Evolutionary conservation across 2,113 vertebrate species (phyloP).

Genomic region (Monarcha castaneiventris): DNA sequence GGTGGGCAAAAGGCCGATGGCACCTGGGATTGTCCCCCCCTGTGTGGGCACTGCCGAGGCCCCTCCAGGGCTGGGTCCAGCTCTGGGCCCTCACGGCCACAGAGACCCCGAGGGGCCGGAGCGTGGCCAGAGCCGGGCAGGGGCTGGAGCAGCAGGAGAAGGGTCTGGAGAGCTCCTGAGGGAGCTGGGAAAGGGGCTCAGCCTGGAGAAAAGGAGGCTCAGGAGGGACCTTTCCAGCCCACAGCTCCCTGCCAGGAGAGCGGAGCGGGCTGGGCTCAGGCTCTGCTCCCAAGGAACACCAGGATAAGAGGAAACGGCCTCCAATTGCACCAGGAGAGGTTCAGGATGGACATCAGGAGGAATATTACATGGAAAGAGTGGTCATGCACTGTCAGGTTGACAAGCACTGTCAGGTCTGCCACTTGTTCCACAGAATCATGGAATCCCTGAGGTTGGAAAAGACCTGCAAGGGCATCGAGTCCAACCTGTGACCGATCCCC

Average conservation of each 20-base stretch:
- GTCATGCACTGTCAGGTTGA: not conserved
- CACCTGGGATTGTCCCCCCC: not conserved
- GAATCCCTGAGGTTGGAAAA: not conserved
- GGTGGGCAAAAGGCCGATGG: not conserved
- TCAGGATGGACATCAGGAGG: not conserved
- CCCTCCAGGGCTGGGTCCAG: not conserved
- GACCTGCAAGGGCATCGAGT: not conserved
- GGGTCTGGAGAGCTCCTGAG: not conserved
- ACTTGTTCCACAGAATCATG: not conserved
- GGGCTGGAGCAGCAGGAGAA: not conserved
- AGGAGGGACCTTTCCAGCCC: not conserved
- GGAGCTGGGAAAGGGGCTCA: not conserved
- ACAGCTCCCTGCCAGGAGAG: not conserved
- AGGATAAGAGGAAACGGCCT: accelerated
- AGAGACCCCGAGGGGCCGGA: not conserved
- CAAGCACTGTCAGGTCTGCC: not conserved
- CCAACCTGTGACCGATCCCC: not conserved
- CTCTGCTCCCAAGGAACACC: not conserved
- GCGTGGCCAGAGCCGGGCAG: not conserved
- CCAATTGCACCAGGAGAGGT: not conserved
- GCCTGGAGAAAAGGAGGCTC: not conserved
- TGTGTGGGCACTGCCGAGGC: not conserved
- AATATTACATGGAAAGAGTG: not conserved
- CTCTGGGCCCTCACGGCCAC: not conserved
- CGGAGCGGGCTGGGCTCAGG: accelerated